Evolutionary conservation across 2,888 invertebrate genomes (phyloP).

Genomic region (Urechis unicinctus): DNA sequence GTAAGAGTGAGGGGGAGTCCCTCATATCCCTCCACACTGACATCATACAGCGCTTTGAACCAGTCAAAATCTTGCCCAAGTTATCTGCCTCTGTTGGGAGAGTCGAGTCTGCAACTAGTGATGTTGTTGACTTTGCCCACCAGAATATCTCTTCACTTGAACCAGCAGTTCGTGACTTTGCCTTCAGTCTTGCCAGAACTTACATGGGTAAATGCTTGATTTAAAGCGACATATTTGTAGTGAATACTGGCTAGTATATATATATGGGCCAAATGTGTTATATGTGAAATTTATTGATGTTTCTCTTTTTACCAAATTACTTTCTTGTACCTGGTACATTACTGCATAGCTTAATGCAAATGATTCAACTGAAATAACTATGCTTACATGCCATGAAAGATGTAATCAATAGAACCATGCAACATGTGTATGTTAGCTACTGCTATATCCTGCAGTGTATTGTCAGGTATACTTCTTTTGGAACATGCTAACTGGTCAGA

Average conservation of each 20-base stretch:
- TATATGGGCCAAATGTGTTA: too few species aligned
- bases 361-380: neutral
- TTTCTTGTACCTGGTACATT: too few species aligned
- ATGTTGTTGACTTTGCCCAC: constrained; percentile 20
- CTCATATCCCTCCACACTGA: constrained; percentile 42
- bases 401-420: neutral
- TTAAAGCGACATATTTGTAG: neutral
- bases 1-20: constrained; percentile 51
- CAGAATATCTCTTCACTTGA: constrained; percentile 34
- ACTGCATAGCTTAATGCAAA: too few species aligned
- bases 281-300: neutral
- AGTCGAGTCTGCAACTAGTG: constrained; percentile 24
- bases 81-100: constrained; percentile 22
- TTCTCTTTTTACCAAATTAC: neutral
- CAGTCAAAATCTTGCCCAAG: constrained; percentile 7
- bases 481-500: constrained; percentile 40
- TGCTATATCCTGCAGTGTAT: neutral
- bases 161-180: constrained; percentile 53
- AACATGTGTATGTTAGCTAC: neutral
- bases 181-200: constrained; percentile 51
- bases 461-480: constrained; percentile 23
- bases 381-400: neutral
- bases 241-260: too few species aligned
- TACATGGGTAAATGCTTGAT: constrained; percentile 37
- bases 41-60: constrained; percentile 28